Percentiles rank a stretch among this genome's conserved stretches.
Evolutionary conservation across 2,113 vertebrate genomes (phyloP).

Genomic region (Lates calcarifer): DNA sequence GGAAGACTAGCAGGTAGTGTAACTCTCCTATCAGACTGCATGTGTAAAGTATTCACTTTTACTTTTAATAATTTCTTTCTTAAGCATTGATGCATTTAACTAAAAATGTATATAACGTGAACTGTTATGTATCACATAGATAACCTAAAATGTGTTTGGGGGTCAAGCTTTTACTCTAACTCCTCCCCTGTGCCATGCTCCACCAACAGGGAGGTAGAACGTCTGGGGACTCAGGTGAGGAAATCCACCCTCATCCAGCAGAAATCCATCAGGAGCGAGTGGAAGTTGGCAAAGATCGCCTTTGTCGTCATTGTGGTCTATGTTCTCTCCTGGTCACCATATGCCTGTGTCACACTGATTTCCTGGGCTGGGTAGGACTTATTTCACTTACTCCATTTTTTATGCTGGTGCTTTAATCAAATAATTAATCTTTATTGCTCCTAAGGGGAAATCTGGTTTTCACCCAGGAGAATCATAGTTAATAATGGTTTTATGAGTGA

Average conservation of each 20-base stretch:
- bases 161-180: background rate
- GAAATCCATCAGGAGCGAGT: slow-evolving; percentile 89
- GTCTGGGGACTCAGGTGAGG: slow-evolving; percentile 82
- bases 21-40: slow-evolving; percentile 16
- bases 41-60: background rate
- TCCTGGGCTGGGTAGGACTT: slow-evolving; percentile 91
- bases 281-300: slow-evolving; percentile 94
- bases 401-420: background rate
- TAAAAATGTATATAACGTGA: background rate
- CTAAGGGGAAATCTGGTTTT: background rate
- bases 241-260: slow-evolving; percentile 81
- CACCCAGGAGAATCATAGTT: background rate
- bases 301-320: slow-evolving; percentile 91
- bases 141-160: background rate
- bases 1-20: slow-evolving; percentile 86
- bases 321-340: slow-evolving; percentile 94
- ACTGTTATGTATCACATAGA: too few relatives aligned
- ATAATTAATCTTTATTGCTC: background rate
- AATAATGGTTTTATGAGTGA: background rate
- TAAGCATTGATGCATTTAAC: background rate
- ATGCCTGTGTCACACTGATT: slow-evolving; percentile 90
- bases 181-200: background rate
- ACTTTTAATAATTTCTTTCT: background rate
- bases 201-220: slow-evolving; percentile 86
- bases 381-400: background rate